phyloP scores from a whole-genome alignment of 2,113 vertebrate species.

The Thinocorus orbignyianus region DNA sequence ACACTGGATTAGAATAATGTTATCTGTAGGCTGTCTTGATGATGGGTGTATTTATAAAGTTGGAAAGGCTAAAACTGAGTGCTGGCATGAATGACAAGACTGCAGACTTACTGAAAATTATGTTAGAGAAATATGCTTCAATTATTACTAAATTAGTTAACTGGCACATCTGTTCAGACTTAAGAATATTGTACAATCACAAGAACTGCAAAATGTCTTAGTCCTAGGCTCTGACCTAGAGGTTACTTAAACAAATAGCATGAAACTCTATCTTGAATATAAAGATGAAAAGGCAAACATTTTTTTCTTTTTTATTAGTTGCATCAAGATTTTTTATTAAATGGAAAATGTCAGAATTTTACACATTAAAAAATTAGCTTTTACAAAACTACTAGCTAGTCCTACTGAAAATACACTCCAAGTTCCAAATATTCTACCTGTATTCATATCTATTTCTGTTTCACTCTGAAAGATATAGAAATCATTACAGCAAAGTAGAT shows the following conservation, averaged over 20 bases:
- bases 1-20: not conserved
- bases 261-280: not conserved
- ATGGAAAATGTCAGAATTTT: not conserved
- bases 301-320: not conserved
- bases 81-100: not conserved
- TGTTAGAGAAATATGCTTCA: not conserved
- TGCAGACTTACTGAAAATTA: not conserved
- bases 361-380: not conserved
- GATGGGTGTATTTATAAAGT: not conserved
- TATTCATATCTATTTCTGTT: not conserved
- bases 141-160: not conserved
- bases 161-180: not conserved
- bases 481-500: not conserved
- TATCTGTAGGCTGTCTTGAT: not conserved
- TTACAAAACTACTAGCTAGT: not conserved
- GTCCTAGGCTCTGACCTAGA: not conserved
- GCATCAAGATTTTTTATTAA: not conserved
- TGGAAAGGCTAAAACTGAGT: not conserved
- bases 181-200: not conserved
- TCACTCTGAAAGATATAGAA: not conserved
- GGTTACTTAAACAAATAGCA: not conserved
- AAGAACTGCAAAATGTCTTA: not conserved
- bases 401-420: not conserved
- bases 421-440: not conserved
- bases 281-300: not conserved